Conservation (phyloP, 35 echinoderm and acorn worm genomes). For the Heliocidaris erythrogramma region DNA sequence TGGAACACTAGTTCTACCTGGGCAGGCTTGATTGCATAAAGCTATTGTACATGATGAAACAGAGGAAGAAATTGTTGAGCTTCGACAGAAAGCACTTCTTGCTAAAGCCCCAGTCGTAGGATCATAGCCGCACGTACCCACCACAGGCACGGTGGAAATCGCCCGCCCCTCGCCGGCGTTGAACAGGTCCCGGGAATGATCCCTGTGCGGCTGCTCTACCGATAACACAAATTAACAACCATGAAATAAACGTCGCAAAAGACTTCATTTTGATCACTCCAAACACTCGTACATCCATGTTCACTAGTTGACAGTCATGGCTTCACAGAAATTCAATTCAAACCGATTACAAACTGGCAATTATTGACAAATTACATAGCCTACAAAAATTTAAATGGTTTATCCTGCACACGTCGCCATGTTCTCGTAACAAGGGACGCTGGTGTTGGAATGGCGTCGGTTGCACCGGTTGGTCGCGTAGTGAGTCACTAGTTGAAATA, state of each 20-base stretch:
- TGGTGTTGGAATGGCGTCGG: conserved; percentile 2
- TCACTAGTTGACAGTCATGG: not conserved
- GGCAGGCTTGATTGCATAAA: conserved; percentile 78
- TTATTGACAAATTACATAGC: not conserved
- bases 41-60: conserved; percentile 55
- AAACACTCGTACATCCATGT: not conserved
- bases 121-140: conserved; percentile 93
- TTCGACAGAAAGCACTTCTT: conserved; percentile 86
- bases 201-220: conserved; percentile 56
- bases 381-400: too few species aligned
- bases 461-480: not conserved
- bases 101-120: conserved; percentile 36
- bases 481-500: not conserved
- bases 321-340: not conserved
- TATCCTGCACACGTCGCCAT: not conserved
- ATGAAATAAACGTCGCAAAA: conserved; percentile 21
- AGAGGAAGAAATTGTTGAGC: conserved; percentile 72
- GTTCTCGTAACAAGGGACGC: conserved; percentile 48
- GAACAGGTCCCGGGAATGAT: conserved; percentile 74
- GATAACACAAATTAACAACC: conserved; percentile 28
- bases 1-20: conserved; percentile 75
- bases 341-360: not conserved
- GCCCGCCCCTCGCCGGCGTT: conserved; percentile 81
- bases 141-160: conserved; percentile 75
- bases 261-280: conserved; percentile 22